A percentile compares a stretch with the other conserved stretches of the same genome.
Evolutionary conservation across 2,113 vertebrate genomes (phyloP).

Genomic region (Panthera tigris): DNA sequence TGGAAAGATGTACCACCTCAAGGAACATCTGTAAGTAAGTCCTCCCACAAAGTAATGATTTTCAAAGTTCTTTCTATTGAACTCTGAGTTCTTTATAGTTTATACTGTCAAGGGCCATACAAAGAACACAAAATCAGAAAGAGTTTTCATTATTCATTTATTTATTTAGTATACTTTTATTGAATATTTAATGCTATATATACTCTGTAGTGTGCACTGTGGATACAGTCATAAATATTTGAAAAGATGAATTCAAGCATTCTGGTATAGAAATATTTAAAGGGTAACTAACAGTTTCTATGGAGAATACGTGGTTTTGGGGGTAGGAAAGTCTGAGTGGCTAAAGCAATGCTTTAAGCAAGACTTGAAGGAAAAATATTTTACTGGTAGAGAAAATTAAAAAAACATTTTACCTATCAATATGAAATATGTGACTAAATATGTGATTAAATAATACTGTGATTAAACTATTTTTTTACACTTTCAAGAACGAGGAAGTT

Average conservation of each 20-base stretch:
- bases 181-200: background rate
- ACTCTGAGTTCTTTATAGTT: background rate
- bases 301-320: background rate
- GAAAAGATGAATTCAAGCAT: background rate
- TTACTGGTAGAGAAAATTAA: background rate
- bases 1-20: background rate
- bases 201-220: background rate
- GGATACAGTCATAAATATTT: conserved; percentile 28
- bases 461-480: background rate
- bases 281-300: background rate
- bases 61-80: background rate
- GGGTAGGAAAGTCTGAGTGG: background rate
- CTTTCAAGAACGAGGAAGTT: background rate
- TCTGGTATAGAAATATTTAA: background rate
- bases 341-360: background rate
- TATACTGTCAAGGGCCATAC: background rate
- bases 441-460: background rate
- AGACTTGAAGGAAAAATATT: background rate
- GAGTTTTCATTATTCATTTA: background rate
- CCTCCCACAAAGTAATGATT: background rate
- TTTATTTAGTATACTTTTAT: conserved; percentile 11
- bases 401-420: background rate
- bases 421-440: background rate
- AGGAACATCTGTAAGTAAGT: background rate
- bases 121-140: background rate